phyloP scores from a whole-genome alignment of 2,113 vertebrate genomes.

The Glareola pratincola region DNA sequence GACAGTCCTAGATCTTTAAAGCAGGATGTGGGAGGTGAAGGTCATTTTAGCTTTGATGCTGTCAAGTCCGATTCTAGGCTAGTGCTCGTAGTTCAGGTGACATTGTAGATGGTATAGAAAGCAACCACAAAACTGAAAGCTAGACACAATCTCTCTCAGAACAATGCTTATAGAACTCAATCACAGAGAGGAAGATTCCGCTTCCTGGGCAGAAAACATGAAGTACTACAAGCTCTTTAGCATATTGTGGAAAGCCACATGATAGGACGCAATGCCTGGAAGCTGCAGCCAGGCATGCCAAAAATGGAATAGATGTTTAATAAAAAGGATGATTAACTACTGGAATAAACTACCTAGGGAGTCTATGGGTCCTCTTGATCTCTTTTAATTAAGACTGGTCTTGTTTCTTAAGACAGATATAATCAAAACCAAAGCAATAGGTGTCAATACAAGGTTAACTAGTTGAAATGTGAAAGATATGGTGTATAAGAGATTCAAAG shows the following conservation, averaged over 20 bases:
- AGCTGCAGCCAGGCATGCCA: not conserved
- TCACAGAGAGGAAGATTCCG: not conserved
- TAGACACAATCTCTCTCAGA: not conserved
- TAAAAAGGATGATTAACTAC: not conserved
- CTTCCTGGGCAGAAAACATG: not conserved
- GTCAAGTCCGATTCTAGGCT: not conserved
- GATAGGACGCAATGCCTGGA: not conserved
- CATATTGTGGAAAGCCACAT: not conserved
- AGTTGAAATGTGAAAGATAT: not conserved
- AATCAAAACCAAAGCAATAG: not conserved
- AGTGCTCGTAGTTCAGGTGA: not conserved
- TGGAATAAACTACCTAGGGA: not conserved
- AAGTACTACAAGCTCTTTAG: not conserved
- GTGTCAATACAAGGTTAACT: not conserved
- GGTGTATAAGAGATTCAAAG: not conserved
- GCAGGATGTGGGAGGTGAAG: fast-evolving
- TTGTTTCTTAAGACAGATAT: not conserved
- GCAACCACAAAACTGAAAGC: not conserved
- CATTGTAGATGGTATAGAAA: not conserved
- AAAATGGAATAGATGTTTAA: not conserved
- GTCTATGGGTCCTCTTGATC: not conserved
- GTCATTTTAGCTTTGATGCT: not conserved
- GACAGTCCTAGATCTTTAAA: not conserved
- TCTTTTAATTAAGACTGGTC: not conserved
- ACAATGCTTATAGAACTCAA: not conserved